A percentile compares a stretch with the other conserved stretches of the same genome.
These are phyloP conservation scores for Hirtodrosophila trivittata DNA, from an alignment of 2,888 invertebrate species.

Conservation along the genomic window DNA sequence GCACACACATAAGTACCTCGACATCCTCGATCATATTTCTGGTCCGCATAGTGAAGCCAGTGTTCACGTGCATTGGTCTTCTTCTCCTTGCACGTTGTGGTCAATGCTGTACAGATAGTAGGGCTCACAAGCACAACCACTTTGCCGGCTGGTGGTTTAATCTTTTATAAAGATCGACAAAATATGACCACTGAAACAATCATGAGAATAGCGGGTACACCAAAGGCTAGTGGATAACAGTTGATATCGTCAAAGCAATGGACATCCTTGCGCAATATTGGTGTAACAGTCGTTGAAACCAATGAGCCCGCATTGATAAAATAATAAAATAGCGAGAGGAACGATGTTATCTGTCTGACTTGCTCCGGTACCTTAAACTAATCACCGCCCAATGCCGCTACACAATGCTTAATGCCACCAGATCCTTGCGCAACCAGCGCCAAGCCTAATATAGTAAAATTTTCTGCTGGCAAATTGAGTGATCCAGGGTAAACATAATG, in stretches of 20 bases:
- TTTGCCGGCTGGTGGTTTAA: constrained; percentile 88
- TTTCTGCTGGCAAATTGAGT: constrained; percentile 84
- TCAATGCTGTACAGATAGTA: constrained; percentile 87
- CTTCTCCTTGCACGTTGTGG: constrained; percentile 81
- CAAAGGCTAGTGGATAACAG: constrained; percentile 90
- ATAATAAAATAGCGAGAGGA: constrained; percentile 92
- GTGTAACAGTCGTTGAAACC: constrained; percentile 90
- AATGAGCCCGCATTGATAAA: constrained; percentile 87
- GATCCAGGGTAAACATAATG: constrained; percentile 86
- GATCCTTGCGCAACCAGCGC: constrained; percentile 90
- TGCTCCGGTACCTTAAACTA: constrained; percentile 88
- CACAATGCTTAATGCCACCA: constrained; percentile 93
- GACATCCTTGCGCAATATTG: constrained; percentile 88
- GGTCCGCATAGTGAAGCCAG: constrained; percentile 94
- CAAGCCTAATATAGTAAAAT: constrained; percentile 87
- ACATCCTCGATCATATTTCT: constrained; percentile 91
- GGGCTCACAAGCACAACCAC: constrained; percentile 87
- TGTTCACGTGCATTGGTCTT: constrained; percentile 86
- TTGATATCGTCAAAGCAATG: constrained; percentile 87
- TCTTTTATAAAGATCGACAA: constrained; percentile 87
- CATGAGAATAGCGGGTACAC: constrained; percentile 87
- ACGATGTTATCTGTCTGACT: constrained; percentile 87
- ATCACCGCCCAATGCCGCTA: constrained; percentile 92
- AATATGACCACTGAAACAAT: constrained; percentile 87
- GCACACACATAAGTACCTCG: constrained; percentile 89